Evolutionary conservation across 2,888 invertebrate genomes (phyloP).

Genomic region (Hartigia nigra): DNA sequence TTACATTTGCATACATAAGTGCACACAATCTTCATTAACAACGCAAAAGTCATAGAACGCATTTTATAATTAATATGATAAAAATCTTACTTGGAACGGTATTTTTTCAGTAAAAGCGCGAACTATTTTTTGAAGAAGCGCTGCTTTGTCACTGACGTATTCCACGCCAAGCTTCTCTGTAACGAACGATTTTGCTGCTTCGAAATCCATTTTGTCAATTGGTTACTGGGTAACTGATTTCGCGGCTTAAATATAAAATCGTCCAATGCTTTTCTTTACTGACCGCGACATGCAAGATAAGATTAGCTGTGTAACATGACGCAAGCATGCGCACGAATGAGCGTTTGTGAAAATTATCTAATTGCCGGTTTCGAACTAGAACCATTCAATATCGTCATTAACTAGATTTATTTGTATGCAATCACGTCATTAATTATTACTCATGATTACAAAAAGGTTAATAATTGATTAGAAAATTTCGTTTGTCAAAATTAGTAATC

Average conservation of each 20-base stretch:
- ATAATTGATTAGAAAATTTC: not conserved
- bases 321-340: not conserved
- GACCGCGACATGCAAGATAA: not conserved
- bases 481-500: not conserved
- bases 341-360: not conserved
- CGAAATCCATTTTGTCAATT: constrained; percentile 13
- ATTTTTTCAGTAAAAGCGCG: constrained; percentile 18
- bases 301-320: not conserved
- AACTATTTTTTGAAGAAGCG: constrained; percentile 10
- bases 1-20: not conserved
- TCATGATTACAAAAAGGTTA: not conserved
- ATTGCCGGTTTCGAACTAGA: not conserved
- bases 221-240: not conserved
- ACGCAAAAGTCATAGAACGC: not conserved
- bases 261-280: not conserved
- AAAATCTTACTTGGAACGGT: constrained; percentile 15
- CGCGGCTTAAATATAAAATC: not conserved
- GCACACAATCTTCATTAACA: not conserved
- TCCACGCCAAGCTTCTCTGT: constrained; percentile 11
- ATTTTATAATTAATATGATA: not conserved
- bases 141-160: constrained; percentile 8
- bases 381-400: not conserved
- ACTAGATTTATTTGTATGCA: not conserved
- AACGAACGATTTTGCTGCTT: constrained; percentile 15
- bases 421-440: not conserved